Evolutionary conservation across 92 coral and sea anemone species (phyloP), one percentile per base, ranked within the genome.

Genomic region (Epizoanthus ramosus): DNA sequence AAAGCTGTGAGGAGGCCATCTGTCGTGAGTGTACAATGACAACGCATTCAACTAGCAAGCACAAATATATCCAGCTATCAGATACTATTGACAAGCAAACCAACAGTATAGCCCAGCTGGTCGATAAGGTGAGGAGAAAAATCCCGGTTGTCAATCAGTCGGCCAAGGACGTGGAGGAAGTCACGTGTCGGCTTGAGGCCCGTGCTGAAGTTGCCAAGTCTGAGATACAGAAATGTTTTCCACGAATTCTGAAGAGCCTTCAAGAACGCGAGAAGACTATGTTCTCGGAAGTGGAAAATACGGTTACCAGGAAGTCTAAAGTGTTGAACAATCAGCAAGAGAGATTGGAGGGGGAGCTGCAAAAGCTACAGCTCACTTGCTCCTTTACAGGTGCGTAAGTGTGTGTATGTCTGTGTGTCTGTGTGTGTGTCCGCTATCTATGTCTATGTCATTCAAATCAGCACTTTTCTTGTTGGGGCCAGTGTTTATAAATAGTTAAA

Each of bases 11-110:
- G 17, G 97, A 96, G 83, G 97, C 99, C 64, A 96, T 96, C 83
- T 96, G 99, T 84, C 96, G 99, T 23, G 99, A 96, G 23, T 96
- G 99, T 68, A 96, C 99, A 8, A 96, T 96, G 99, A 92, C 98
- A 4, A 90, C 92, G 8, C 99, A 96, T 81, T 94, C 98, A 6
- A 92, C 98, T 19, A 92, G 92, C n/a, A 93, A 92, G 64, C 99
- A 96, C 87, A 94, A 95, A 68, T 96, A 96, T 92, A 92, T 92
- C 75, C 95, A 92, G 84, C 85, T 96, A n/a, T 88, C 93, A 21
- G 99, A 96, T 63, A 95, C 98, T 25, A 94, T 96, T 61, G 99
- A 96, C 81, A 96, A 94, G 52, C 98, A 96, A 71, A 91, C 98
- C 3, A 86, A 86, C 70, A 81, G 79, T 71, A 94, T 96, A 74